Percentiles rank a stretch among this genome's conserved stretches.
Conservation (phyloP, 2,113 vertebrate species). For the Chiloscyllium plagiosum region DNA sequence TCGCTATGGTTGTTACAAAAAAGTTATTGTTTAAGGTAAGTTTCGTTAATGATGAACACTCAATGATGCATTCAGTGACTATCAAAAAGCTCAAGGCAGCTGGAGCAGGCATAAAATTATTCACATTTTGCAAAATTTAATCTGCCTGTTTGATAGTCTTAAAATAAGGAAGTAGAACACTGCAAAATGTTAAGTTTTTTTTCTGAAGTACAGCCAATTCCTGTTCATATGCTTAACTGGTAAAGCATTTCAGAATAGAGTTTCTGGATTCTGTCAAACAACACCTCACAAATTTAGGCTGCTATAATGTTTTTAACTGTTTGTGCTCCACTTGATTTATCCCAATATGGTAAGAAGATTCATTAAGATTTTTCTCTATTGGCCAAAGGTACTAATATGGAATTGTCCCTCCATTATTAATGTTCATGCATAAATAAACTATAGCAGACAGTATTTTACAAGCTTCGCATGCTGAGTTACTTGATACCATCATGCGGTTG, state of each 20-base stretch:
- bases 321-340: not conserved
- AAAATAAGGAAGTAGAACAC: not conserved
- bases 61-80: not conserved
- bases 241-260: slow-evolving; percentile 40
- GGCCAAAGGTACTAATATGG: not conserved
- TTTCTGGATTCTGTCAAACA: slow-evolving; percentile 46
- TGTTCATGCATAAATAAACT: not conserved
- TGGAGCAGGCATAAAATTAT: not conserved
- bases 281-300: slow-evolving; percentile 43
- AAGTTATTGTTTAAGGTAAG: not conserved
- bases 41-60: not conserved
- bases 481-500: not conserved
- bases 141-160: not conserved
- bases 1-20: not conserved
- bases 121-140: not conserved
- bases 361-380: not conserved
- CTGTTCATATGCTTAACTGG: slow-evolving; percentile 44
- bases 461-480: not conserved
- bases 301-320: slow-evolving; percentile 41
- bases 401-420: not conserved
- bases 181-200: slow-evolving; percentile 19
- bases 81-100: not conserved
- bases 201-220: slow-evolving; percentile 42
- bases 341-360: not conserved
- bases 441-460: no score